Base-by-base conservation (phyloP, 2,888 invertebrate species). In the Alviniconcha strummeri region DNA sequence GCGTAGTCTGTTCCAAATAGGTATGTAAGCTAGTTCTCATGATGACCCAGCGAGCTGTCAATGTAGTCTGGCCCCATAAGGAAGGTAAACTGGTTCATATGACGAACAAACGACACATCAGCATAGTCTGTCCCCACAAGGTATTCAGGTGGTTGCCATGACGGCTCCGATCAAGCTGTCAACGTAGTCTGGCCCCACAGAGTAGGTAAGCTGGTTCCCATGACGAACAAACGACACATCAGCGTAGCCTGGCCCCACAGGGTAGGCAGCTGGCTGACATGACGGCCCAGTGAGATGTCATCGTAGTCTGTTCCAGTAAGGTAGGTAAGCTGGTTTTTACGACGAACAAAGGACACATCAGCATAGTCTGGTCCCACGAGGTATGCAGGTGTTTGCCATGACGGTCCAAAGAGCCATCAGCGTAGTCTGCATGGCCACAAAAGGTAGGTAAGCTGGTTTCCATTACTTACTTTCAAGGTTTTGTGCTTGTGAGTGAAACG, bases 241-340 rank as follows among this genome's bases (percentile, higher is more conserved):
- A 74, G 74, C 54, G 74, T 74, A 52, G 74, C 52, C 15, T 74
- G 74, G 74, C 74, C 74, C 2, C 74, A 74, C 74, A 74, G 13
- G 74, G 74, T 74, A 74, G 74, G 36, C 36, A 36, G 54, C 17
- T 74, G 74, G n/a, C 74, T 15, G 74, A 52, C 54, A 36, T 74
- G 54, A 74, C 74, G 19, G 54, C 54, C 52, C 52, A 74, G 54
- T 13, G 74, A 13, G 74, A 52, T 4, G 74, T 15, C 74, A 74
- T 52, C 54, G 74, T 74, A 52, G 74, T 74, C 15, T 74, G 74
- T 52, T 54, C 74, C 2, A 52, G 52, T 54, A 74, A 52, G 74
- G 74, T 74, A 74, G 74, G 52, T 15, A 36, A 17, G n/a, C 7
- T 69, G n/a, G 7, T 17, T 69, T 9, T 36, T 36, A 36, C 3